These are phyloP conservation scores for Puma concolor DNA, from an alignment of 2,113 vertebrate species.

Conservation along the genomic window DNA sequence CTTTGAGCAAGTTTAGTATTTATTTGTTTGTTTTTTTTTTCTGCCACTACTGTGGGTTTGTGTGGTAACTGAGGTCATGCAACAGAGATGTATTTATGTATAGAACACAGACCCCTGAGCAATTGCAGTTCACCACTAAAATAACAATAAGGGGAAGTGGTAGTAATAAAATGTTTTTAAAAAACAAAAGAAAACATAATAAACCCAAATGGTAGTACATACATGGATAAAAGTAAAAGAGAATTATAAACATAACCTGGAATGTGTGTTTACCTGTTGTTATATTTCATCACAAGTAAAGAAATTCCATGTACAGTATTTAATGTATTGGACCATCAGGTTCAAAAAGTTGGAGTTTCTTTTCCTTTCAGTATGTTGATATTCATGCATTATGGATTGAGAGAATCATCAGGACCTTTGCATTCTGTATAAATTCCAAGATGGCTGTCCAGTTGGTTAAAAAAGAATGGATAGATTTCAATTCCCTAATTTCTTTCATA, in stretches of 20 bases:
- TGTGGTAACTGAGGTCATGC: not conserved
- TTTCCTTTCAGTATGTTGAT: not conserved
- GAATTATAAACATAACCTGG: not conserved
- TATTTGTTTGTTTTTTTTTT: not conserved
- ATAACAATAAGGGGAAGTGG: not conserved
- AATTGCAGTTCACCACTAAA: not conserved
- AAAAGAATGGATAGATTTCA: not conserved
- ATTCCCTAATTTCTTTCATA: not conserved
- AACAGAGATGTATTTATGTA: not conserved
- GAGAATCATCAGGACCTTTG: not conserved
- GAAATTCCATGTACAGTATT: not conserved
- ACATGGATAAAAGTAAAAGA: not conserved
- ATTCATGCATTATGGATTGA: not conserved
- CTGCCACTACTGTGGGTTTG: not conserved
- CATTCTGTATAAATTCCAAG: not conserved
- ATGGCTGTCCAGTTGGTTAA: not conserved
- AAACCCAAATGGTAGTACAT: not conserved
- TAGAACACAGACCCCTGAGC: not conserved
- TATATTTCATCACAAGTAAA: constrained; percentile 24
- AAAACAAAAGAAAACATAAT: not conserved
- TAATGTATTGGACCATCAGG: not conserved
- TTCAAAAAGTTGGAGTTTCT: not conserved
- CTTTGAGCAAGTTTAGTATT: not conserved
- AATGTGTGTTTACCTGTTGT: not conserved
- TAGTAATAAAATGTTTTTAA: not conserved